Evolutionary conservation across 1,140 invertebrate species (phyloP), one percentile per base, ranked within the genome.

Genomic region (Riptortus pedestris): DNA sequence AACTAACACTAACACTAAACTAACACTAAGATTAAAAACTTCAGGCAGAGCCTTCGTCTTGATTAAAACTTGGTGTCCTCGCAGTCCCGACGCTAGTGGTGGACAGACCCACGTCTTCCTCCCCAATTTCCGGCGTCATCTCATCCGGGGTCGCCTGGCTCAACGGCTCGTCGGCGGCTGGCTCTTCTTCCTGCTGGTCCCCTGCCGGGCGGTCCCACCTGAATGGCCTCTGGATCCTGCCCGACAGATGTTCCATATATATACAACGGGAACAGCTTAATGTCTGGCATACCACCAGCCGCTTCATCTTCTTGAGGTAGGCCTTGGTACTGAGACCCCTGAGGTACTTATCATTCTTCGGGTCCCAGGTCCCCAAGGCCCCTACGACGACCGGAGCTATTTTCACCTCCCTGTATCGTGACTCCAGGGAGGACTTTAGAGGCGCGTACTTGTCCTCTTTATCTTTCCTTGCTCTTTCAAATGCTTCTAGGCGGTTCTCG

Each of bases 401-500:
- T 11, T 4, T 7, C 4, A 61, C 59, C 7, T 43, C 16, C 4
- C 12, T 29, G 24, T 26, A 58, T 26, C 12, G 12, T 5, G 12
- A 9, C 28, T 27, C 12, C 27, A 33, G 33, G 4, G 4, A 4
- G 9, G 27, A n/a, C 31, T 22, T 31, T 5, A 61, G n/a, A 3
- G 12, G 4, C 3, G 7, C 26, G 47, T 74, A 74, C 22, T 74
- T 74, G 0, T 14, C 12, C 1, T 69, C 51, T 59, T 73, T 74
- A n/a, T 9, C 28, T 0, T 28, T 3, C 9, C 69, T 52, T 0
- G 64, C 68, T 12, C 33, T 55, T 0, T 47, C 60, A 5, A 73
- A 43, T 0, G 70, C 71, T 0, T 57, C 62, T 3, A 45, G 26
- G 5, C 67, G 62, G 63, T 74, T 76, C 33, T 77, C 74, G 26